These are phyloP conservation scores for Hypena proboscidalis DNA, from an alignment of 2,888 invertebrate species.

Conservation along the genomic window DNA sequence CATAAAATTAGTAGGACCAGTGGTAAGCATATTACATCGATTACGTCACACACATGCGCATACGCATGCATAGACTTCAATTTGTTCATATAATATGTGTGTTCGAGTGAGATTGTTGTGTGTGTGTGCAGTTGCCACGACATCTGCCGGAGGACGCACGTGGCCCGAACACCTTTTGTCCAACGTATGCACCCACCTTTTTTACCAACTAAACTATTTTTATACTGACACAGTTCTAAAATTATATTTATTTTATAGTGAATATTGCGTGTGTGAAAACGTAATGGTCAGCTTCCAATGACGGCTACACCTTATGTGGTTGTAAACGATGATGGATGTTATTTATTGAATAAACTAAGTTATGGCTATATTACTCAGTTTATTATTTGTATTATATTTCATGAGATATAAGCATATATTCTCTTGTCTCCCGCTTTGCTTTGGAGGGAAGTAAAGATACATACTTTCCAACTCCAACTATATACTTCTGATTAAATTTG, in stretches of 20 bases:
- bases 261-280: conserved; percentile 21
- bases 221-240: conserved; percentile 69
- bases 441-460: not conserved
- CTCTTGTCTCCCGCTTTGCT: no score
- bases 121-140: conserved; percentile 36
- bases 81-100: conserved; percentile 2
- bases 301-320: conserved; percentile 4
- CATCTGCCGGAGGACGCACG: conserved; percentile 72
- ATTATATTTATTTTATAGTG: conserved; percentile 42
- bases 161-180: conserved; percentile 80
- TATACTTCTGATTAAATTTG: no score
- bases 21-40: conserved; percentile 22
- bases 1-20: conserved; percentile 34
- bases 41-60: conserved; percentile 12
- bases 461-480: no score
- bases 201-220: conserved; percentile 72
- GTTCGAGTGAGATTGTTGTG: not conserved
- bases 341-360: not conserved
- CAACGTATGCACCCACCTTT: conserved; percentile 60
- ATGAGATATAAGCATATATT: no score
- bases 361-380: no score
- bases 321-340: not conserved
- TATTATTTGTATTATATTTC: no score
- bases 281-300: conserved; percentile 8
- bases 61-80: not conserved